Base-by-base conservation (phyloP, 2,888 invertebrate genomes). In the Eurytoma californica region DNA sequence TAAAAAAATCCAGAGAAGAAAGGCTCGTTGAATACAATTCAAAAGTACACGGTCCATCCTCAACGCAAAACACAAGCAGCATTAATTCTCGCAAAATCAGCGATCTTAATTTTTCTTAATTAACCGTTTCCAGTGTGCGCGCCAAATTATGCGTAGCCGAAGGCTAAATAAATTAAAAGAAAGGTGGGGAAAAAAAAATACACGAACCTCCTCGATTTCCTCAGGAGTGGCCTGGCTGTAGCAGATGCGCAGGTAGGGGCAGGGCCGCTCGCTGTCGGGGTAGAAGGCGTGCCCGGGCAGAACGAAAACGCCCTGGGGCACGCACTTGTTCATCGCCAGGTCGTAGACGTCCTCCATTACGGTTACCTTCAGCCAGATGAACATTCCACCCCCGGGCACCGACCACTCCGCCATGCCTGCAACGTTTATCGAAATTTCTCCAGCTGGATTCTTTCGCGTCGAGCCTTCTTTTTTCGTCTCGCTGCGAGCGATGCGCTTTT, bases 201-300 rank as follows among this genome's bases (percentile, higher is more conserved):
- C n/a, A 16, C 7, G 3, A 58, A 92, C 94, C 78, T 89, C 89
- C 51, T 94, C 92, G 86, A 95, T 94, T 82, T 95, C 92, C 79
- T 93, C 92, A 0, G 92, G 88, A 0, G 92, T 88, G 1, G 94
- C 92, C 82, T 93, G 92, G 81, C 95, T 95, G 88, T 94, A 96
- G 0, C 95, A 93, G 13, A 95, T 91, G 66, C 96, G 90, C 12
- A 96, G 87, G 85, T 94, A 93, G 39, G 92, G 93, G 84, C 93
- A 93, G 12, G 94, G 93, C 79, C 91, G 90, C 69, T 14, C n/a
- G 0, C 90, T 89, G 86, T 95, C 93, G 55, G 92, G 91, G 86
- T 92, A 92, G 87, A 95, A 96, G 0, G 94, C 94, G 81, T 94
- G 94, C 0, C 96, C 96, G 0, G 96, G 95, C 0, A 94, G 91